Evolutionary conservation across 2,888 invertebrate genomes (phyloP).

Genomic region (Cerastis leucographa): DNA sequence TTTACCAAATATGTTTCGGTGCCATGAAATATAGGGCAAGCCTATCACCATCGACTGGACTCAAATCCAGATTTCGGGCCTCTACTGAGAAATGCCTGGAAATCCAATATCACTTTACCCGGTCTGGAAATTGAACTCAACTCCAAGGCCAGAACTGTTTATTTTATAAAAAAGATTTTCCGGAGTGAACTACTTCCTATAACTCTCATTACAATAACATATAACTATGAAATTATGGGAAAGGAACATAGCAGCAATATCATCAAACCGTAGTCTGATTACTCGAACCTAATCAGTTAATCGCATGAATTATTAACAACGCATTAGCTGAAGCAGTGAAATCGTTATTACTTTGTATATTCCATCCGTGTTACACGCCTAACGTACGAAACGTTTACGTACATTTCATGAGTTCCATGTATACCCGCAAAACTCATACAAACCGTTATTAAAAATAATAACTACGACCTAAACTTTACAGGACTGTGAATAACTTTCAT

Average conservation of each 20-base stretch:
- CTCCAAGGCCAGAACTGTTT: not conserved
- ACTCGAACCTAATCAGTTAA: conserved; percentile 32
- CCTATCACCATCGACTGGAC: not conserved
- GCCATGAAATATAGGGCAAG: not conserved
- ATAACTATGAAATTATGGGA: not conserved
- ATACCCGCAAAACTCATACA: not conserved
- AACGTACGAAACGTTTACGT: not conserved
- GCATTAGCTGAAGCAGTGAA: conserved; percentile 43
- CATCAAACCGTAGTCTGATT: conserved; percentile 24
- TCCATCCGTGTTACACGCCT: not conserved
- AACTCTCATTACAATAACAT: not conserved
- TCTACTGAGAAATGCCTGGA: not conserved
- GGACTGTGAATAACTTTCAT: conserved; percentile 17
- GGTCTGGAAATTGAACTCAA: not conserved
- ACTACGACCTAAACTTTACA: conserved; percentile 10
- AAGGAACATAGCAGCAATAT: conserved; percentile 12
- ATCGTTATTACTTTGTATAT: conserved; percentile 41
- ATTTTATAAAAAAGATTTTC: not conserved
- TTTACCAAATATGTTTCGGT: not conserved
- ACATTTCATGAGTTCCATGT: conserved; percentile 8
- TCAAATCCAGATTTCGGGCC: not conserved
- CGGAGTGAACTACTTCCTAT: not conserved
- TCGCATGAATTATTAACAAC: conserved; percentile 46
- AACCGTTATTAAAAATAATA: conserved; percentile 26
- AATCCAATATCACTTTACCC: not conserved